Conservation (phyloP, 2,113 vertebrate genomes). For the Rana temporaria region DNA sequence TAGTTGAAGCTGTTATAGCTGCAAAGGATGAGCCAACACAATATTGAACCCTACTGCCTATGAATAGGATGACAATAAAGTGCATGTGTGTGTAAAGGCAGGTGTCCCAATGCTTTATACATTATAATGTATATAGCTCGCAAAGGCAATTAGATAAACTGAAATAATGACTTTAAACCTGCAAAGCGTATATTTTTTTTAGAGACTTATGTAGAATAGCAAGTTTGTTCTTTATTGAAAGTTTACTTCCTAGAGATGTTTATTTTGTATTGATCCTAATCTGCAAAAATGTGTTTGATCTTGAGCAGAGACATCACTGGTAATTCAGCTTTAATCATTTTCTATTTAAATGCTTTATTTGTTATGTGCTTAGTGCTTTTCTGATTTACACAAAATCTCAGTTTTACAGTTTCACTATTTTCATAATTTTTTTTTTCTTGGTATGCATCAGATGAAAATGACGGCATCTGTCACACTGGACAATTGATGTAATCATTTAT, state of each 20-base stretch:
- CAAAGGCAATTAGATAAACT: background rate
- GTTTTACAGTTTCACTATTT: too few relatives aligned
- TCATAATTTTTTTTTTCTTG: too few relatives aligned
- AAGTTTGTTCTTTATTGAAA: background rate
- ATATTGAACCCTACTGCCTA: too few relatives aligned
- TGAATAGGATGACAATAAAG: too few relatives aligned
- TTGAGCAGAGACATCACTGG: slow-evolving; percentile 22
- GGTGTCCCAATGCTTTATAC: too few relatives aligned
- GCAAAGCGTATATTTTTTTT: slow-evolving; percentile 7
- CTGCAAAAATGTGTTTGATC: slow-evolving; percentile 19
- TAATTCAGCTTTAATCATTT: background rate
- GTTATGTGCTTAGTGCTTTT: background rate
- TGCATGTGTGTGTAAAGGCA: too few relatives aligned
- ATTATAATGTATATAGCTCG: background rate
- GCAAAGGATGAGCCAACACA: too few relatives aligned
- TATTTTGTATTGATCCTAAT: slow-evolving; percentile 16
- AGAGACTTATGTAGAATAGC: background rate
- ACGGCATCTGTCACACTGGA: too few relatives aligned
- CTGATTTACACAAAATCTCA: background rate
- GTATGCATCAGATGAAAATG: too few relatives aligned
- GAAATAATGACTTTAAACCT: slow-evolving; percentile 7
- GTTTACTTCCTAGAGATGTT: background rate
- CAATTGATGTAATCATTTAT: too few relatives aligned
- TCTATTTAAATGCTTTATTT: background rate
- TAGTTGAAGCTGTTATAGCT: too few relatives aligned